Base-by-base conservation (phyloP, 2,888 invertebrate species). In the Cosmia pyralina region DNA sequence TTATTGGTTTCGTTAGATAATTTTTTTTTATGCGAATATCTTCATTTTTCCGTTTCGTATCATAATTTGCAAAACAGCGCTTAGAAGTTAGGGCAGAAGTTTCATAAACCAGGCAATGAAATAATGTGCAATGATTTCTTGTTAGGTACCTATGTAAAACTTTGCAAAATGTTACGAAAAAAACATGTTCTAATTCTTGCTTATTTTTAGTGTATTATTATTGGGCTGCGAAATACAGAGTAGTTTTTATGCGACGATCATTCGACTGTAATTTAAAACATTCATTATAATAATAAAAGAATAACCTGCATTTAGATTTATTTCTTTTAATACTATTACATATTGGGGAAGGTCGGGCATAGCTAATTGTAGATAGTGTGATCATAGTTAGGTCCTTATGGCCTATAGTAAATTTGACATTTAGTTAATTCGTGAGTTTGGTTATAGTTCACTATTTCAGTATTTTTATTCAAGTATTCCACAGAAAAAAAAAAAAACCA, bases 111-210 rank as follows among this genome's bases (percentile, higher is more conserved):
- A 68, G 19, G n/a, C 53, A 68, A 75, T 64, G 28, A 69, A 65
- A 59, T 69, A 58, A 60, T 44, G 22, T 73, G 67, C 62, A 57
- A 70, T 28, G 48, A 77, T 77, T 65, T 77, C 66, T 58, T 10
- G 66, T 67, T 77, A 53, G n/a, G n/a, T n/a, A n/a, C n/a, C n/a
- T 77, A 53, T 4, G 17, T 46, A 63, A 76, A 64, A n/a, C 17
- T 58, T 69, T 57, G 34, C 50, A 46, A 80, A 64, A 34, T 55
- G 41, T 69, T 79, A 62, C 55, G 74, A 53, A 53, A 76, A 68
- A 78, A 74, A 66, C 22, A 19, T 34, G 74, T 80, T 68, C 22
- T 3, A 59, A 68, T 64, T 68, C 46, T 22, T 65, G 59, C 22
- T 75, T 48, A 52, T 46, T 62, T 62, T 73, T 57, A 63, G 75